These are phyloP conservation scores for Andrena camellia DNA, from an alignment of 2,888 invertebrate genomes.

Conservation along the genomic window DNA sequence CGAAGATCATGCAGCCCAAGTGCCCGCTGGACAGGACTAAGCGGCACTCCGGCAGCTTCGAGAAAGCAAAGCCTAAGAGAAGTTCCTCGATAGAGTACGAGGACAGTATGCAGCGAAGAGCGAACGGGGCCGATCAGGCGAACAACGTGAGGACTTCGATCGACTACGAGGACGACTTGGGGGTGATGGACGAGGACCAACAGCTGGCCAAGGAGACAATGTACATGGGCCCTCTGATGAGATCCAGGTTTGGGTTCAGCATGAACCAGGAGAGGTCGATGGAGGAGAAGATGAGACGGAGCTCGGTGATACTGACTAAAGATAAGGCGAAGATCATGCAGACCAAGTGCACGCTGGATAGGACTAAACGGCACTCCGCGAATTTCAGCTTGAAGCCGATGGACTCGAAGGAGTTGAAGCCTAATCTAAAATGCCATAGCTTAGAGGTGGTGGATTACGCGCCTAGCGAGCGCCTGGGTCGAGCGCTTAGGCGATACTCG, in stretches of 20 bases:
- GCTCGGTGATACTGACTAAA: constrained; percentile 74
- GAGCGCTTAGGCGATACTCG: constrained; percentile 70
- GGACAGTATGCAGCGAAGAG: constrained; percentile 75
- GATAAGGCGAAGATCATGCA: constrained; percentile 72
- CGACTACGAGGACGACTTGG: constrained; percentile 77
- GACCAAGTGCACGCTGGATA: constrained; percentile 73
- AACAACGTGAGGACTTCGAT: constrained; percentile 71
- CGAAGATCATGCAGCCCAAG: constrained; percentile 69
- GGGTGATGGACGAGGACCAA: constrained; percentile 63
- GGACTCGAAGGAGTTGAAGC: constrained; percentile 77
- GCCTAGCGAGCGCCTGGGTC: constrained; percentile 65
- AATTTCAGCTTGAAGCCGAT: constrained; percentile 73
- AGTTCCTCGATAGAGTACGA: constrained; percentile 75
- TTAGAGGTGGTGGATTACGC: constrained; percentile 78
- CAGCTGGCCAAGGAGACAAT: constrained; percentile 61
- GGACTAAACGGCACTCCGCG: constrained; percentile 80
- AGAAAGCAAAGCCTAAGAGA: constrained; percentile 73
- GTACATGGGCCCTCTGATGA: constrained; percentile 66
- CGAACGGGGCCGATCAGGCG: constrained; percentile 64
- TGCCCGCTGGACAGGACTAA: constrained; percentile 76
- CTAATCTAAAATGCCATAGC: constrained; percentile 80
- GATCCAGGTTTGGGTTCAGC: constrained; percentile 68
- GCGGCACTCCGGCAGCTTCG: constrained; percentile 76
- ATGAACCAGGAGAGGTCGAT: constrained; percentile 47
- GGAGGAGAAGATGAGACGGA: constrained; percentile 75